Evolutionary conservation across 2,888 invertebrate species (phyloP).

Genomic region (Pammene fasciana): DNA sequence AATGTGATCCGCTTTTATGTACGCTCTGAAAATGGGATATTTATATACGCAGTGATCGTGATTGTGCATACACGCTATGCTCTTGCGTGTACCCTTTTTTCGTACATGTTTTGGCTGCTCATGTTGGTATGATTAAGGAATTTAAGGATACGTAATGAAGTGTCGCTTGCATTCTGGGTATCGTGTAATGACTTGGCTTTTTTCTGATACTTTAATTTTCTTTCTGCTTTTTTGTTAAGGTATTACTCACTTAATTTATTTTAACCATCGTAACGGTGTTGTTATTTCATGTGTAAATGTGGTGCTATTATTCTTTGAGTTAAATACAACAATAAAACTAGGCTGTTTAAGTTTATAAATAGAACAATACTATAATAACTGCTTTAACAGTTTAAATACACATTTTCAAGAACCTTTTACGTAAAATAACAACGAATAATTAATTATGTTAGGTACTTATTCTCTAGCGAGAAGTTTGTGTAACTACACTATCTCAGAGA

Average conservation of each 20-base stretch:
- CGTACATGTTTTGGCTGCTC: slow-evolving; percentile 25
- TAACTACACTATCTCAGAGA: too few species aligned
- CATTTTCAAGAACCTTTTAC: too few species aligned
- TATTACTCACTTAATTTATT: neutral
- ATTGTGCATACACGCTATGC: slow-evolving; percentile 37
- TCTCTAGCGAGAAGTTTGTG: too few species aligned
- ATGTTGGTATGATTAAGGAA: slow-evolving; percentile 23
- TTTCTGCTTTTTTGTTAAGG: slow-evolving; percentile 1
- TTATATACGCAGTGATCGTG: slow-evolving; percentile 42
- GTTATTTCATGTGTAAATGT: too few species aligned
- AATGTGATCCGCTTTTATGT: slow-evolving; percentile 78
- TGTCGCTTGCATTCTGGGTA: slow-evolving; percentile 26
- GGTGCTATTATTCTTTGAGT: too few species aligned
- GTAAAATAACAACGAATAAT: too few species aligned
- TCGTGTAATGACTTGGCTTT: slow-evolving; percentile 20
- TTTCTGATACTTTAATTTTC: slow-evolving; percentile 10
- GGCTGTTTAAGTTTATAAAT: too few species aligned
- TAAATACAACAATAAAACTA: too few species aligned
- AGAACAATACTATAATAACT: too few species aligned
- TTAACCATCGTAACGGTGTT: too few species aligned
- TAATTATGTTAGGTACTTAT: too few species aligned
- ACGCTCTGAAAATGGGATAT: slow-evolving; percentile 59
- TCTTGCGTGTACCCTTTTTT: slow-evolving; percentile 29
- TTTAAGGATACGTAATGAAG: slow-evolving; percentile 44
- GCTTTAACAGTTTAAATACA: too few species aligned